Conservation (phyloP, 2,113 vertebrate species). For the Clupea harengus region DNA sequence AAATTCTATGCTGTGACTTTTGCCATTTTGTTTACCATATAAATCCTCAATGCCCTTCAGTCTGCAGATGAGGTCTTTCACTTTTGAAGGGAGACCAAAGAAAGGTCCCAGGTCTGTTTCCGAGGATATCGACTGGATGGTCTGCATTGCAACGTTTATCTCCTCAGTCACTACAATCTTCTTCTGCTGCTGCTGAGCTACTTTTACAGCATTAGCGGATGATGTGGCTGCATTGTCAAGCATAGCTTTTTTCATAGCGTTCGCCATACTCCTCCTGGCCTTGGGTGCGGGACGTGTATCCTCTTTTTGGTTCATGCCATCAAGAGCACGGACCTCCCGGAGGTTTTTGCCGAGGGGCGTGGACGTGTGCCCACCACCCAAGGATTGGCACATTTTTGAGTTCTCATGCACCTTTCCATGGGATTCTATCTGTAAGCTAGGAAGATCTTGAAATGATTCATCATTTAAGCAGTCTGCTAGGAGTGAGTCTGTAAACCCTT, state of each 20-base stretch:
- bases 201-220: conserved; percentile 42
- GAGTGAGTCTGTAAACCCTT: conserved; percentile 46
- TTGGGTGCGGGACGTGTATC: neutral
- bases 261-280: conserved; percentile 76
- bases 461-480: conserved; percentile 47
- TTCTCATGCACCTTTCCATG: conserved; percentile 43
- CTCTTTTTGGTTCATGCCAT: neutral
- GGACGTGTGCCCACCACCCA: conserved; percentile 43
- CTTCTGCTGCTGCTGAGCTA: conserved; percentile 66
- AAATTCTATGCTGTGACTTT: neutral
- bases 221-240: conserved; percentile 79
- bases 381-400: conserved; percentile 34
- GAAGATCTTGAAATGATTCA: conserved; percentile 69
- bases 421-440: conserved; percentile 74
- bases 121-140: conserved; percentile 66
- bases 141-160: conserved; percentile 77
- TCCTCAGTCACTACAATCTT: conserved; percentile 81
- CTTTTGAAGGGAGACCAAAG: conserved; percentile 90
- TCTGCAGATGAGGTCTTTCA: conserved; percentile 83
- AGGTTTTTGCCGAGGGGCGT: conserved; percentile 37
- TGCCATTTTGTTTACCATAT: conserved; percentile 79
- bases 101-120: conserved; percentile 87
- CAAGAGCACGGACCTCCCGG: neutral
- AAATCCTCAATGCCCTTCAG: conserved; percentile 84
- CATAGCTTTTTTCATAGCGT: conserved; percentile 86